Evolutionary conservation across 2,797 vertebrate species (phyloP), one percentile per base, ranked within the genome.

Genomic region (Ceyx erithaca): DNA sequence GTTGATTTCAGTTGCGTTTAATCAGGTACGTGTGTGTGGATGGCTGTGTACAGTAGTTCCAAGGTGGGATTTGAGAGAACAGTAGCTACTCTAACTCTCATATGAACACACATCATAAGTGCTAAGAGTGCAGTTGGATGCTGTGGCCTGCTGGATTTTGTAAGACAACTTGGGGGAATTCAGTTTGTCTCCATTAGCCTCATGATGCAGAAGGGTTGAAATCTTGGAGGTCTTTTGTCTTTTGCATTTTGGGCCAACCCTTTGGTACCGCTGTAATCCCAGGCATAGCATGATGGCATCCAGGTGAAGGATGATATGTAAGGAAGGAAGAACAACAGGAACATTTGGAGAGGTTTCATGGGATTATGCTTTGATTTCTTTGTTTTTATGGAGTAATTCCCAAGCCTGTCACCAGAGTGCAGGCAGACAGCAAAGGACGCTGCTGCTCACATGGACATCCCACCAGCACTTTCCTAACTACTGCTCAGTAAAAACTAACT

Each of bases 201-300:
- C 16, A 40, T 2, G 1, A 43, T 10, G 25, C 2, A 14, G 25
- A 46, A 4, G 1, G 5, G 4, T 48, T 88, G 26, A 3, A 0
- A 69, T 91, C 15, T 4, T 66, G 30, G 35, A 25, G 33, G 15
- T 48, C 31, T 55, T 62, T 62, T 35, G 22, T 12, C 62, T 2
- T 0, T 59, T 59, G 41, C 10, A 1, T 45, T 90, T 63, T 61
- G 51, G 14, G 31, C 22, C 2, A 17, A 8, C 1, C 10, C 14
- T 59, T 31, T 40, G 59, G 14, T 68, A 55, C 48, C 14, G 9
- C 41, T 69, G 35, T 33, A 37, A n/a, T 4, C 12, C 33, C 55
- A 69, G 59, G 16, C 14, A 5, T 17, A 26, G 49, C 20, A 18
- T 16, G 35, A 28, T 28, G 35, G 30, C 45, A 31, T 90, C 40